Evolutionary conservation across 2,113 vertebrate genomes (phyloP).

Genomic region (Protobothrops mucrosquamatus): DNA sequence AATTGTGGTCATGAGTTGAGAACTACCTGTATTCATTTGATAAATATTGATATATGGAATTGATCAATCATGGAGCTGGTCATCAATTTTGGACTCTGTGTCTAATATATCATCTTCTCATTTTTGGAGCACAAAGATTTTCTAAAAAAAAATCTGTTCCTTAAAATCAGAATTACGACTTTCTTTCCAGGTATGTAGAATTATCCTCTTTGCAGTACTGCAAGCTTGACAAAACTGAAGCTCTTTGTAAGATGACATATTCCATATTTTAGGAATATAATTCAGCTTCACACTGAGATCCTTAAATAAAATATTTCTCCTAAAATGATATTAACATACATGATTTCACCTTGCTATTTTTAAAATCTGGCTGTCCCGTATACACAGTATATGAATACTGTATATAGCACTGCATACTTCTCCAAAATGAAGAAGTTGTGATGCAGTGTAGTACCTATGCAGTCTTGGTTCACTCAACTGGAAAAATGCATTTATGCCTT

Average conservation of each 20-base stretch:
- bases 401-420: background rate
- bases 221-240: background rate
- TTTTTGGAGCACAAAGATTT: background rate
- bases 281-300: background rate
- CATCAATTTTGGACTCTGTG: background rate
- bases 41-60: background rate
- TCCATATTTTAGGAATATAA: background rate
- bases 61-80: background rate
- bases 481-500: background rate
- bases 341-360: background rate
- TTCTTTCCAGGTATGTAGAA: background rate
- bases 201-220: background rate
- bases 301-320: background rate
- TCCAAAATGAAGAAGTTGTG: background rate
- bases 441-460: background rate
- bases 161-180: background rate
- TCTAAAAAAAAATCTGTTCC: background rate
- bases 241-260: background rate
- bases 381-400: background rate
- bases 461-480: background rate
- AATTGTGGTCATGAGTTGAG: background rate
- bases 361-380: background rate
- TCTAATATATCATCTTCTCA: background rate
- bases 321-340: background rate
- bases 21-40: background rate